phyloP scores from a whole-genome alignment of 1,140 invertebrate species.

The Caerostris extrusa region DNA sequence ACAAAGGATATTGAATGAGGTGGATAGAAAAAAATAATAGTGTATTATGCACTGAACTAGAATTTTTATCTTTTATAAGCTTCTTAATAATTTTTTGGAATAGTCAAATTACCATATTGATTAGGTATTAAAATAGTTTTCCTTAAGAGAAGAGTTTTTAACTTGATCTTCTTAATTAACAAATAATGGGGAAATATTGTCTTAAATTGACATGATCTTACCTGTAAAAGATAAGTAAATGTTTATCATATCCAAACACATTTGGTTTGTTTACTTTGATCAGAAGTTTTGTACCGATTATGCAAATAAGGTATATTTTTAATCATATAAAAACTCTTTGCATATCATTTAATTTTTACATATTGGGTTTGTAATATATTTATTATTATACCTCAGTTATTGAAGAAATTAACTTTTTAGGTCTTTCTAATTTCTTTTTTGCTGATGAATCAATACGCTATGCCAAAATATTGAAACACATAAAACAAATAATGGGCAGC shows the following conservation, averaged over 20 bases:
- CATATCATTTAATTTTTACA: too few relatives aligned
- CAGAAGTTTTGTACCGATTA: too few relatives aligned
- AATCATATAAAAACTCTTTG: too few relatives aligned
- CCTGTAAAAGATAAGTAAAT: background rate
- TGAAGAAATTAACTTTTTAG: too few relatives aligned
- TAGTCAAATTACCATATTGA: slow-evolving; percentile 19
- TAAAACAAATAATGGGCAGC: too few relatives aligned
- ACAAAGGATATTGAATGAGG: slow-evolving; percentile 28
- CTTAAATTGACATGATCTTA: background rate
- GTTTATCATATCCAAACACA: background rate
- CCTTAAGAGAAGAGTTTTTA: background rate
- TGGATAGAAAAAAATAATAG: background rate
- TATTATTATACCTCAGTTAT: too few relatives aligned
- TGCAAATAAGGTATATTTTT: too few relatives aligned
- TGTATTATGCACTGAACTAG: background rate
- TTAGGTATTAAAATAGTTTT: slow-evolving; percentile 10
- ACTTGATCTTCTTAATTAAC: background rate
- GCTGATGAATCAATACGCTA: too few relatives aligned
- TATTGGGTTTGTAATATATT: too few relatives aligned
- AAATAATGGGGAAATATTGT: background rate
- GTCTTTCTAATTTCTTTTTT: too few relatives aligned
- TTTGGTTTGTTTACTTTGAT: background rate
- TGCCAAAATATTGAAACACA: too few relatives aligned
- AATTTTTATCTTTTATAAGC: slow-evolving; percentile 8
- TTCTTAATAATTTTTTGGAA: background rate